Conservation (phyloP, 2,888 invertebrate genomes). For the Mesorhabditis belari region DNA sequence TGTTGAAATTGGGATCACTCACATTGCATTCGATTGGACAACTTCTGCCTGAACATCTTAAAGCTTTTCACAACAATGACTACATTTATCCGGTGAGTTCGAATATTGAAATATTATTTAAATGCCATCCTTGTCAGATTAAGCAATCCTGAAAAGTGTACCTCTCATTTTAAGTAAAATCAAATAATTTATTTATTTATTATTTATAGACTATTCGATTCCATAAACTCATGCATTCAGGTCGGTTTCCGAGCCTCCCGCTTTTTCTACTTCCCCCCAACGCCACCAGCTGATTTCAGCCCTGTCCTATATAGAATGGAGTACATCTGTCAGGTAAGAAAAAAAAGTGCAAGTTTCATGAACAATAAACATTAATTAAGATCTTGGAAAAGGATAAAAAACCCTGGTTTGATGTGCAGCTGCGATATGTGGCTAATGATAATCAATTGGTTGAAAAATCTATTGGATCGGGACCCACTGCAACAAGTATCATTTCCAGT, state of each 20-base stretch:
- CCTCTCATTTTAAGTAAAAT: neutral
- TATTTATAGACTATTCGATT: neutral
- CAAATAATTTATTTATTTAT: neutral
- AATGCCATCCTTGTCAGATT: neutral
- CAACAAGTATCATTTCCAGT: too few relatives aligned
- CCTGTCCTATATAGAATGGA: neutral
- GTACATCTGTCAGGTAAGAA: too few relatives aligned
- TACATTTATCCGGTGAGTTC: constrained; percentile 76
- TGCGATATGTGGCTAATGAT: neutral
- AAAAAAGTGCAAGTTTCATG: too few relatives aligned
- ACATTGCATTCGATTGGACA: constrained; percentile 92
- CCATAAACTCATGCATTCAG: too few relatives aligned
- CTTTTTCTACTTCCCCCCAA: constrained; percentile 78
- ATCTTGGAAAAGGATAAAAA: neutral
- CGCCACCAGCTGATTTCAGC: constrained; percentile 24
- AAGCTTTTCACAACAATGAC: constrained; percentile 84
- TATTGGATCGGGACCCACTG: neutral
- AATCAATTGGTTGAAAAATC: neutral
- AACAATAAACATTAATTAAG: too few relatives aligned
- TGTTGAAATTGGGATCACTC: constrained; percentile 85
- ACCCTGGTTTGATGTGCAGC: neutral
- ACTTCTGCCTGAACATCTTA: constrained; percentile 86
- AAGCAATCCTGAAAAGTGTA: neutral
- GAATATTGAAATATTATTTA: neutral
- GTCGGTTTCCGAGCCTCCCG: constrained; percentile 63